Percentiles rank a stretch among this genome's conserved stretches.
Evolutionary conservation across 2,888 invertebrate species (phyloP).

Genomic region (Chrysodeixis includens): DNA sequence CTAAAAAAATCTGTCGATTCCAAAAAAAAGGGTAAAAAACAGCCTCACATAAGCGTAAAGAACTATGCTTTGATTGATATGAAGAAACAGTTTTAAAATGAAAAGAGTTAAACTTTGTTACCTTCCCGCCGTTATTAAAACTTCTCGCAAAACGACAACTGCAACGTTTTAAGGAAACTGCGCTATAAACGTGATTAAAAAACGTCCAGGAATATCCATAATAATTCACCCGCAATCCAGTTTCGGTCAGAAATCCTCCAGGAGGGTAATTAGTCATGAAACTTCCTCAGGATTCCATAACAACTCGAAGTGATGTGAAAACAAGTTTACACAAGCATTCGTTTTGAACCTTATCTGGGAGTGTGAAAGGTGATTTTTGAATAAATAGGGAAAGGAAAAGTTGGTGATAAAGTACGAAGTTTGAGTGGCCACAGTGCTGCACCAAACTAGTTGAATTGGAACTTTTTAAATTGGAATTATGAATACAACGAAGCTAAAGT

Average conservation of each 20-base stretch:
- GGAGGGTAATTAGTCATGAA: slow-evolving; percentile 66
- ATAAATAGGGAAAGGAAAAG: background rate
- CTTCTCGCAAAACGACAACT: background rate
- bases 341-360: slow-evolving; percentile 1
- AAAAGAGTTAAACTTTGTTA: background rate
- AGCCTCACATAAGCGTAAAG: too few species aligned
- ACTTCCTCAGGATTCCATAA: slow-evolving; percentile 57
- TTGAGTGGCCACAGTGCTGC: slow-evolving; percentile 64
- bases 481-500: slow-evolving; percentile 20
- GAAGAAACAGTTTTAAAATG: background rate
- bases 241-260: slow-evolving; percentile 40
- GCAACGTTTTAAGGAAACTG: background rate
- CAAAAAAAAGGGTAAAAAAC: too few species aligned
- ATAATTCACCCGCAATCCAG: slow-evolving; percentile 45
- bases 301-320: slow-evolving; percentile 43
- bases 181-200: slow-evolving; percentile 7
- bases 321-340: slow-evolving; percentile 9
- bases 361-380: slow-evolving; percentile 8
- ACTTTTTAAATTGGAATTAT: slow-evolving; percentile 59
- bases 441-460: slow-evolving; percentile 39
- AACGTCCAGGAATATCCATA: slow-evolving; percentile 17
- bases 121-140: slow-evolving; percentile 1
- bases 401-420: slow-evolving; percentile 49
- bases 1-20: too few species aligned
- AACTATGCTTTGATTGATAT: too few species aligned